Conservation (phyloP, 1,140 invertebrate species). For the Drosophila albomicans region DNA sequence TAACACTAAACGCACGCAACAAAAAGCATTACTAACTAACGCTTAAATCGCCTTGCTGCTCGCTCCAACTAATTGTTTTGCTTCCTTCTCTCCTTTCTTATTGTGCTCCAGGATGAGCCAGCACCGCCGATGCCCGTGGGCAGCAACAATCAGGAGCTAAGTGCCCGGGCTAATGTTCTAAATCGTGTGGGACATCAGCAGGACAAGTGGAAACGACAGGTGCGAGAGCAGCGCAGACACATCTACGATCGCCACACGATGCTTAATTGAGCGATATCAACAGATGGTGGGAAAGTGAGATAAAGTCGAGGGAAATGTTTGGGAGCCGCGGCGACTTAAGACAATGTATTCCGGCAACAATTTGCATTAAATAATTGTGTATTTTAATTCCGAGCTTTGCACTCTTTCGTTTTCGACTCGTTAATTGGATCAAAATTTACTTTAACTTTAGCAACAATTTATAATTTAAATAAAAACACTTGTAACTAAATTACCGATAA, state of each 20-base stretch:
- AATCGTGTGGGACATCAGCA: slow-evolving; percentile 98
- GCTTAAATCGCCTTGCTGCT: slow-evolving; percentile 1
- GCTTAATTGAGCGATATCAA: slow-evolving; percentile 90
- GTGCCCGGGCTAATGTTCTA: slow-evolving; percentile 92
- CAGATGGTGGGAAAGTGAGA: not conserved
- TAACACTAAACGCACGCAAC: slow-evolving; percentile 36
- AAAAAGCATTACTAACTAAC: slow-evolving; percentile 51
- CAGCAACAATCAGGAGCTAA: slow-evolving; percentile 89
- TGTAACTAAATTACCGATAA: slow-evolving; percentile 34
- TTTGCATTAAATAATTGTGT: slow-evolving; percentile 31
- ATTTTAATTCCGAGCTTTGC: slow-evolving; percentile 26
- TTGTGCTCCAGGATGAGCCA: slow-evolving; percentile 87
- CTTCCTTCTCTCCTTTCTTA: slow-evolving; percentile 47
- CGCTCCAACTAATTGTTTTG: slow-evolving; percentile 49
- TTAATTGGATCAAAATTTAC: slow-evolving; percentile 66
- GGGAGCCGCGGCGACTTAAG: slow-evolving; percentile 62
- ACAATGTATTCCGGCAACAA: slow-evolving; percentile 61
- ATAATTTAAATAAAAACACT: slow-evolving; percentile 60
- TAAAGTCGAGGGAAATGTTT: not conserved
- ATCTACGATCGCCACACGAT: slow-evolving; percentile 99
- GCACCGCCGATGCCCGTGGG: slow-evolving; percentile 84
- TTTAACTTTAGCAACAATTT: slow-evolving; percentile 62
- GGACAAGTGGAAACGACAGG: slow-evolving; percentile 98
- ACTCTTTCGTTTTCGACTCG: slow-evolving; percentile 23
- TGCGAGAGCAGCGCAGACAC: slow-evolving; percentile 97